phyloP scores from a whole-genome alignment of 2,888 invertebrate genomes.

The Cenopis cana region DNA sequence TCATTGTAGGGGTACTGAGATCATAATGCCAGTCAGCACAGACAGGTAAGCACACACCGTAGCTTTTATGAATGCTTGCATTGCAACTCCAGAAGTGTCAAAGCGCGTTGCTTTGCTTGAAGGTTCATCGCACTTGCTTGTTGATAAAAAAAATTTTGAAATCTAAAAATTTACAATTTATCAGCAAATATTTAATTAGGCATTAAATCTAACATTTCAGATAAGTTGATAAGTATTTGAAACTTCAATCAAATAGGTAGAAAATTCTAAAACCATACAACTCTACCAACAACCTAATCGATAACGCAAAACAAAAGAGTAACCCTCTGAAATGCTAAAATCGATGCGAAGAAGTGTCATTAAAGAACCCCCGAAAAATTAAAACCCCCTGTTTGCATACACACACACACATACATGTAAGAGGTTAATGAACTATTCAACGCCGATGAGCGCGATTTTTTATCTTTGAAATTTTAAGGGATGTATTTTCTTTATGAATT shows the following conservation, averaged over 20 bases:
- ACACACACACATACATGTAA: slow-evolving; percentile 64
- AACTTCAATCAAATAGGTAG: slow-evolving; percentile 3
- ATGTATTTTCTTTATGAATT: slow-evolving; percentile 24
- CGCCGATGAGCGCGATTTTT: slow-evolving; percentile 55
- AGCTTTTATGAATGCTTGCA: too few relatives aligned
- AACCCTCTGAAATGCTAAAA: slow-evolving; percentile 81
- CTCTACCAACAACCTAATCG: slow-evolving; percentile 64
- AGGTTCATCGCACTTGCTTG: too few relatives aligned
- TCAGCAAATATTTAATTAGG: too few relatives aligned
- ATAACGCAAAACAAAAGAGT: slow-evolving; percentile 81
- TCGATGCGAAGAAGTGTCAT: slow-evolving; percentile 85
- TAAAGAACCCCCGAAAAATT: slow-evolving; percentile 84
- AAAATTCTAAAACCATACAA: background rate
- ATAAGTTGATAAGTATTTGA: too few relatives aligned
- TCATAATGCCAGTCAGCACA: too few relatives aligned
- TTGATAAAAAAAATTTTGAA: too few relatives aligned
- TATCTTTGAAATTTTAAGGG: slow-evolving; percentile 37
- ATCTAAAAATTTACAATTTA: too few relatives aligned
- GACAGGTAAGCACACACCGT: too few relatives aligned
- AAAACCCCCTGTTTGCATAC: slow-evolving; percentile 73
- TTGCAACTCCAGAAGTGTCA: too few relatives aligned
- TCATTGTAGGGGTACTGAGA: too few relatives aligned
- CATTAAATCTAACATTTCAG: too few relatives aligned
- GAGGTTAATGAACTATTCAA: slow-evolving; percentile 65
- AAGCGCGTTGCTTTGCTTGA: too few relatives aligned